Percentiles rank a stretch among this genome's conserved stretches.
Conservation (phyloP, 1,140 invertebrate species). For the Drosophila micromelanica region DNA sequence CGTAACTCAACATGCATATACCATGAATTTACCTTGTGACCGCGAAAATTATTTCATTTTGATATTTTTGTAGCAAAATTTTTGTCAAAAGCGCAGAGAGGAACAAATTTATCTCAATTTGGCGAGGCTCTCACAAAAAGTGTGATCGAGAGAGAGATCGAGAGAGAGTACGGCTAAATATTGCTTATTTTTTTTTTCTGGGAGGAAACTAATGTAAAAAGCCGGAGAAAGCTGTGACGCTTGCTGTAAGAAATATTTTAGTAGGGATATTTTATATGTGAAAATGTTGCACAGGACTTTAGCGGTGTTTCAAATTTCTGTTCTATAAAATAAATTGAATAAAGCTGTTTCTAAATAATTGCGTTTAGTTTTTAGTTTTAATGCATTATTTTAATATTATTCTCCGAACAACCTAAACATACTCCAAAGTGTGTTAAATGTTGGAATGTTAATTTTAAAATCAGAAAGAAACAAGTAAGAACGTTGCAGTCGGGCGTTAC, state of each 20-base stretch:
- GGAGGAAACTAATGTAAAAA: slow-evolving; percentile 15
- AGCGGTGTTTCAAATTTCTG: too few species aligned
- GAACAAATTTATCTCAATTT: slow-evolving; percentile 50
- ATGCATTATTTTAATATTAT: not conserved
- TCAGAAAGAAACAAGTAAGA: too few species aligned
- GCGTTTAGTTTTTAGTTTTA: not conserved
- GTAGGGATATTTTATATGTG: not conserved
- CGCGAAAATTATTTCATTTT: slow-evolving; percentile 84
- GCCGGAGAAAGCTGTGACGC: slow-evolving; percentile 7
- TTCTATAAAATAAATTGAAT: too few species aligned
- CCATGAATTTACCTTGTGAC: slow-evolving; percentile 85
- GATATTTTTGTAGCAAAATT: slow-evolving; percentile 74
- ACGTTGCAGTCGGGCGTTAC: too few species aligned
- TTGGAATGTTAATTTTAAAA: slow-evolving; percentile 59
- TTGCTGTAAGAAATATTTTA: not conserved
- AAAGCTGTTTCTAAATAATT: too few species aligned
- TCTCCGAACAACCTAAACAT: not conserved
- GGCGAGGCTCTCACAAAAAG: slow-evolving; percentile 19
- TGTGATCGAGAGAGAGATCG: not conserved
- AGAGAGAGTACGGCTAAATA: not conserved
- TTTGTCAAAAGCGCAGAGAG: slow-evolving; percentile 70
- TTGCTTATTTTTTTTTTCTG: not conserved
- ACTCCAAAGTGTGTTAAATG: slow-evolving; percentile 11
- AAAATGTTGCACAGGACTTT: too few species aligned
- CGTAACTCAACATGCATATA: slow-evolving; percentile 84